Evolutionary conservation across 2,888 invertebrate genomes (phyloP), one percentile per base, ranked within the genome.

Genomic region (Diarsia dahlii): DNA sequence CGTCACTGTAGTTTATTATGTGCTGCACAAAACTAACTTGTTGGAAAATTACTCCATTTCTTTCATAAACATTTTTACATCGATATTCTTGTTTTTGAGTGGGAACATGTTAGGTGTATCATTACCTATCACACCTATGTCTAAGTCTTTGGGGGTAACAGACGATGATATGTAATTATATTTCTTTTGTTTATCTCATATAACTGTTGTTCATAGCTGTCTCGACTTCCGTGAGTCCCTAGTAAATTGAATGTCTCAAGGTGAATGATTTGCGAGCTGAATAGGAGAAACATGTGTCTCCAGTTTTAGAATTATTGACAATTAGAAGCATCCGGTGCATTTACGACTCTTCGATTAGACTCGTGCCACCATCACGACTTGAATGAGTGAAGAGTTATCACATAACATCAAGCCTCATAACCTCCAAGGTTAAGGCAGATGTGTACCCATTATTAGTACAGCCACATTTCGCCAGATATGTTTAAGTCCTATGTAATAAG

Each of bases 301-400:
- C 71, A 54, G 60, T 63, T 82, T 75, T 76, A 82, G 76, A 76
- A 71, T 84, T 50, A 84, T 76, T 71, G 65, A 63, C 58, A 63
- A 28, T 76, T 67, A 20, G 60, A 48, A 81, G 66, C 64, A 62
- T 84, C 81, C 81, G 81, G 64, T 20, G 23, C 52, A 48, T 62
- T 74, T 63, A 69, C 56, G 34, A 65, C 39, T 56, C 5, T 66
- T 66, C 56, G 46, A 66, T 67, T 67, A 23, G n/a, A 77, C 64
- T 28, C 60, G 84, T 76, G 65, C 54, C 20, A 34, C 58, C 67
- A 52, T 71, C 34, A 69, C 39, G 46, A 50, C 8, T 62, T 62
- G 1, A 28, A 3, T 45, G 5, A 58, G 60, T 56, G 69, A 70
- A 66, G 56, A 54, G 65, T 68, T 66, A 6, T 50, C 15, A 8